Evolutionary conservation across 1,140 invertebrate species (phyloP), one percentile per base, ranked within the genome.

Genomic region (Teleopsis dalmanni): DNA sequence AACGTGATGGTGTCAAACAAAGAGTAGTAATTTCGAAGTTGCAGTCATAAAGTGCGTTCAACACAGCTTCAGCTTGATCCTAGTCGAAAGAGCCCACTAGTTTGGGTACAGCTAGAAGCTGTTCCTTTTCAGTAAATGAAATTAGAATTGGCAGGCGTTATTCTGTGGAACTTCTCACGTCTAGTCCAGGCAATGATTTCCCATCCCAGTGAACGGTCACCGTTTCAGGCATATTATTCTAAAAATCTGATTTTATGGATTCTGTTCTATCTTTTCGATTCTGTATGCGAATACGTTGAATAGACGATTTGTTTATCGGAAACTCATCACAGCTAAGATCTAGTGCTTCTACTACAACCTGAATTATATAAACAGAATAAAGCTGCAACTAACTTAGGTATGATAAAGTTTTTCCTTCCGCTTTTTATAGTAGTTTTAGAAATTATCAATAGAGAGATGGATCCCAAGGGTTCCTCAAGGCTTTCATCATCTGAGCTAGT

Each of bases 1-100:
- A n/a, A n/a, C n/a, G n/a, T n/a, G n/a, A n/a, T n/a, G n/a, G n/a
- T n/a, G n/a, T n/a, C n/a, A n/a, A n/a, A n/a, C n/a, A n/a, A n/a
- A n/a, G n/a, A n/a, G n/a, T n/a, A n/a, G n/a, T n/a, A n/a, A n/a
- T n/a, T n/a, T n/a, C n/a, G n/a, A n/a, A n/a, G n/a, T n/a, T n/a
- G n/a, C n/a, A n/a, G n/a, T n/a, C n/a, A n/a, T n/a, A n/a, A n/a
- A n/a, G n/a, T n/a, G n/a, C n/a, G n/a, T n/a, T n/a, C n/a, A n/a
- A n/a, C n/a, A n/a, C n/a, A n/a, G n/a, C n/a, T n/a, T n/a, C n/a
- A n/a, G n/a, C n/a, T n/a, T n/a, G n/a, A n/a, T n/a, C n/a, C n/a
- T n/a, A n/a, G n/a, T n/a, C n/a, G n/a, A n/a, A 19, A 25, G 22
- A 48, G 40, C 37, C 48, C 23, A 48, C 35, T 31, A 51, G 51